Percentiles rank a stretch among this genome's conserved stretches.
These are phyloP conservation scores for Agonum fuliginosum DNA, from an alignment of 2,888 invertebrate genomes.

Conservation along the genomic window DNA sequence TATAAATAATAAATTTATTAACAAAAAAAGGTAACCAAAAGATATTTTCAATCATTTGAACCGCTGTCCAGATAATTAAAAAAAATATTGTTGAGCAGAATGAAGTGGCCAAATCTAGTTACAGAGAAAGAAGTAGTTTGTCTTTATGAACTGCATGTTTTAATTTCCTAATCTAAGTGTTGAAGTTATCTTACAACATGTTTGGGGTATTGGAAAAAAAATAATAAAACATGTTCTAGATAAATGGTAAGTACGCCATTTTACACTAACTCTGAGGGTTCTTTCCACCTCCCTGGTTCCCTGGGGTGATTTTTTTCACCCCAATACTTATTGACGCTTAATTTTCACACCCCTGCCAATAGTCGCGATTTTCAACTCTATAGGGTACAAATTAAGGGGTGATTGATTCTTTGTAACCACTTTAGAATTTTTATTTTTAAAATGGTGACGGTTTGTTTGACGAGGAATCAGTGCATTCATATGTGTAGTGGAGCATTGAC, in stretches of 20 bases:
- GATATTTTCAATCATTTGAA: too few relatives aligned
- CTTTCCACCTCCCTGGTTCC: not conserved
- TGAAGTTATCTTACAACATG: constrained; percentile 65
- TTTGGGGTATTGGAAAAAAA: constrained; percentile 70
- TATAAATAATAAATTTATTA: too few relatives aligned
- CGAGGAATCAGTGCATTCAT: constrained; percentile 3
- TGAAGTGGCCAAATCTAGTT: too few relatives aligned
- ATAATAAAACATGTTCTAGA: constrained; percentile 66
- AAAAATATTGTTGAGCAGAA: too few relatives aligned
- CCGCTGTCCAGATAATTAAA: too few relatives aligned
- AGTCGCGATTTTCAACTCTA: constrained; percentile 58
- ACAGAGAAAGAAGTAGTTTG: too few relatives aligned
- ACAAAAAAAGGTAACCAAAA: too few relatives aligned
- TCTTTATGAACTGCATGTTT: constrained; percentile 26
- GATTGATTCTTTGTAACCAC: not conserved
- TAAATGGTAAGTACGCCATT: constrained; percentile 68
- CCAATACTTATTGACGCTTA: constrained; percentile 69
- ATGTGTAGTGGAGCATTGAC: not conserved
- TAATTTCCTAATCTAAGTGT: constrained; percentile 23
- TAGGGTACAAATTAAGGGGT: constrained; percentile 21
- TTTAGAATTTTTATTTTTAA: constrained; percentile 29
- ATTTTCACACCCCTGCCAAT: constrained; percentile 58
- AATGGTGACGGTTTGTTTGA: constrained; percentile 30
- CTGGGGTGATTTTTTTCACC: constrained; percentile 61
- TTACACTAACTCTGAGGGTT: constrained; percentile 10